Percentiles rank a stretch among this genome's conserved stretches.
phyloP scores from a whole-genome alignment of 2,888 invertebrate genomes.

The Mesorhabditis belari region DNA sequence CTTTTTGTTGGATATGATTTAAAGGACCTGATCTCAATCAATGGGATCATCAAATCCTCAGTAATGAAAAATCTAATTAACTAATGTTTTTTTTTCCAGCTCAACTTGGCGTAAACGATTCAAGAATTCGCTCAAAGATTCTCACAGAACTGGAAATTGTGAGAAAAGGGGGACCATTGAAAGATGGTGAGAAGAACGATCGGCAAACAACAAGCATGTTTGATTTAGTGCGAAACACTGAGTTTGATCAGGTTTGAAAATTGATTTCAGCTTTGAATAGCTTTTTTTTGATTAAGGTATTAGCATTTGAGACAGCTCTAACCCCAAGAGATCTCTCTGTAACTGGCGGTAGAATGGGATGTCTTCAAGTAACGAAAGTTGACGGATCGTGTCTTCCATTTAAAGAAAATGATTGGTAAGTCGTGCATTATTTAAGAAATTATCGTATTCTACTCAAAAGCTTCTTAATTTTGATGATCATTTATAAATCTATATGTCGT shows the following conservation, averaged over 20 bases:
- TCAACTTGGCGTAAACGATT: too few species aligned
- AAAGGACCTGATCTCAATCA: slow-evolving; percentile 23
- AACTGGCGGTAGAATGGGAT: slow-evolving; percentile 23
- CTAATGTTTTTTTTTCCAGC: slow-evolving; percentile 9
- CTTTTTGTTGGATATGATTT: slow-evolving; percentile 37
- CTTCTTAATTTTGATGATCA: neutral
- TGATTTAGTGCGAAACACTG: slow-evolving; percentile 25
- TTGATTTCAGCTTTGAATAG: neutral
- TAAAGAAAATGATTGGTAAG: slow-evolving; percentile 32
- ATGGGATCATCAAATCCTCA: slow-evolving; percentile 27
- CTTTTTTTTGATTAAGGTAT: slow-evolving; percentile 12
- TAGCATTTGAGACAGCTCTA: slow-evolving; percentile 32
- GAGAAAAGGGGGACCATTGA: slow-evolving; percentile 15
- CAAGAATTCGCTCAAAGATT: too few species aligned
- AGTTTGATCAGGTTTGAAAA: slow-evolving; percentile 28
- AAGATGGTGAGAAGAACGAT: neutral
- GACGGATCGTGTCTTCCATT: slow-evolving; percentile 32
- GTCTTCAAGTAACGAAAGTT: slow-evolving; percentile 34
- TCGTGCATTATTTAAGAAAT: neutral
- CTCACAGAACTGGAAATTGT: too few species aligned
- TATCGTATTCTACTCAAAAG: neutral
- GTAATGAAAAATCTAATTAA: slow-evolving; percentile 1
- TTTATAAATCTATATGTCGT: neutral
- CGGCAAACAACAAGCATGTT: slow-evolving; percentile 24
- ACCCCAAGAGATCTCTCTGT: slow-evolving; percentile 33